Base-by-base conservation (phyloP, 2,888 invertebrate genomes). In the Leptodirus hochenwartii region DNA sequence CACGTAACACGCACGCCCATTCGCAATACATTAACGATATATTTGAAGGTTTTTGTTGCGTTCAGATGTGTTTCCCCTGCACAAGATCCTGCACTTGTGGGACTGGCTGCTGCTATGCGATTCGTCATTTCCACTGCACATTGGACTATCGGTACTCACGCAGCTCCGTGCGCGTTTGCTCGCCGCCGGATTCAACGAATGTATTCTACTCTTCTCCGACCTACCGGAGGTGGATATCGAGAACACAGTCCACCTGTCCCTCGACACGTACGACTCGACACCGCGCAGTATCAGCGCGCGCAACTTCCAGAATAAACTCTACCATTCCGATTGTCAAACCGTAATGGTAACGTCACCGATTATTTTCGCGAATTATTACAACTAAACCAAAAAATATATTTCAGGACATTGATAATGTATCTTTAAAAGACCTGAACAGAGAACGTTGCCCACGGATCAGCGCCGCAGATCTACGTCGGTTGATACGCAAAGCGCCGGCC, bases 11-110 rank as follows among this genome's bases (percentile, higher is more conserved):
- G 15, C 20, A 11, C 15, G n/a, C 28, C 30, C 16, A 25, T 25
- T 31, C 6, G 13, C 11, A 27, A 27, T 27, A 8, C 10, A 20
- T 10, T 28, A 11, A 8, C 17, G 20, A 16, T 22, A 17, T 24
- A 6, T 10, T 28, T 8, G 5, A 8, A 4, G n/a, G 15, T 11
- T 14, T 11, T 4, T 5, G 3, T 15, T 31, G n/a, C n/a, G 6
- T 47, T 66, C 61, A 84, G 95, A 98, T 58, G 96, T 96, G 1
- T 93, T 98, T 56, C 98, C 98, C 0, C 62, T 98, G 12, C 90
- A 95, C 56, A 96, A 96, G 61, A 90, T 98, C 37, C 71, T 96
- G 31, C 95, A 96, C 54, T 56, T 98, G 25, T 98, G 98, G 98
- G 98, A 98, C 56, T 88, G 88, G 15, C 61, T 98, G 20, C 61